These are phyloP conservation scores for Seira sanloemensis DNA, from an alignment of 2,888 invertebrate species.

Conservation along the genomic window DNA sequence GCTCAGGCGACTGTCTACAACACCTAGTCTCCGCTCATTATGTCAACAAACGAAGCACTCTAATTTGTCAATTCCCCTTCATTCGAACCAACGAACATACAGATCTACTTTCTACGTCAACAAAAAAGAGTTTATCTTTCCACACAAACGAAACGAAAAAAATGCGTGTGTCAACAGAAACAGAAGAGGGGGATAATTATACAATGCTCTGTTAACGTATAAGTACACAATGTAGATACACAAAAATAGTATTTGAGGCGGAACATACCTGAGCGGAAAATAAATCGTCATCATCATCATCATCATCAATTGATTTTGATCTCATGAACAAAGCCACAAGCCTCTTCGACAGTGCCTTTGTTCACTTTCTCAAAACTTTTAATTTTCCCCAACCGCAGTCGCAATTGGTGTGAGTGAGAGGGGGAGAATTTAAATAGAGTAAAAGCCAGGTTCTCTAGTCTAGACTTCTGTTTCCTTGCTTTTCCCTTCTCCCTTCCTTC, in stretches of 20 bases:
- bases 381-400: conserved; percentile 62
- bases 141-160: not conserved
- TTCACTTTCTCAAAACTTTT: conserved; percentile 36
- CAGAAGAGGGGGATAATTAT: not conserved
- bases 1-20: no score
- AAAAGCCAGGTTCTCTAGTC: conserved; percentile 52
- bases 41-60: no score
- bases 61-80: no score
- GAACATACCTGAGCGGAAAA: conserved; percentile 65
- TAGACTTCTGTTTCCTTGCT: conserved; percentile 69
- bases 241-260: conserved; percentile 38
- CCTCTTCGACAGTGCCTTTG: no score
- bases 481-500: conserved; percentile 68
- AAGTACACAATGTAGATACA: no score
- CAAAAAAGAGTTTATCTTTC: not conserved
- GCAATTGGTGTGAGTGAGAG: conserved; percentile 63
- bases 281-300: conserved; percentile 30
- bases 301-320: conserved; percentile 33
- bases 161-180: not conserved
- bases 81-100: not conserved
- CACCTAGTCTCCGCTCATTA: no score
- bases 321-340: no score
- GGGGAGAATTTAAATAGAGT: conserved; percentile 39
- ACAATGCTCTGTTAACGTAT: not conserved
- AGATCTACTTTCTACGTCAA: not conserved